These are phyloP conservation scores for Scolanthus callimorphus DNA, from an alignment of 92 coral and sea anemone species.

Conservation along the genomic window DNA sequence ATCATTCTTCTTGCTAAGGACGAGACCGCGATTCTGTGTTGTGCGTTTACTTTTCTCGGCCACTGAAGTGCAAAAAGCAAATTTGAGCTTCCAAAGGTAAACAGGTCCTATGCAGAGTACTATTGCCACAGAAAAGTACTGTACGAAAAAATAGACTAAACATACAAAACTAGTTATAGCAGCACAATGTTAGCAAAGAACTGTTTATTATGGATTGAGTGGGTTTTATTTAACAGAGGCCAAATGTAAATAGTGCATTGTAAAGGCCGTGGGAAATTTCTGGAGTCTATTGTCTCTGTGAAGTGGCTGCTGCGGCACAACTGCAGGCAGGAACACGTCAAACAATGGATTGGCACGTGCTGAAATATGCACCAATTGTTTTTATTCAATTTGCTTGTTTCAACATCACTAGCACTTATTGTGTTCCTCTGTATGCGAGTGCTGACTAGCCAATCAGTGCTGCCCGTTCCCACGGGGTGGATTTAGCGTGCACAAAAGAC, in stretches of 20 bases:
- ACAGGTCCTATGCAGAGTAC: too few relatives aligned
- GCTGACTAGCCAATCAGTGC: slow-evolving; percentile 43
- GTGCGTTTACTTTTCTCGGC: too few relatives aligned
- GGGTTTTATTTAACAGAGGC: slow-evolving; percentile 2
- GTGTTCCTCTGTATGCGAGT: slow-evolving; percentile 33
- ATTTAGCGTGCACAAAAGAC: slow-evolving; percentile 43
- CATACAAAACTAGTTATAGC: neutral
- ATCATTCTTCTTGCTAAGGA: neutral
- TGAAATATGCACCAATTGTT: slow-evolving; percentile 64
- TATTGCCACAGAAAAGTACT: neutral
- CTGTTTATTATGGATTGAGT: neutral
- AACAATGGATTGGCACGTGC: slow-evolving; percentile 71
- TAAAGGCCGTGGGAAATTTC: slow-evolving; percentile 79
- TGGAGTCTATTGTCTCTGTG: slow-evolving; percentile 46
- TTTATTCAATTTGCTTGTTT: slow-evolving; percentile 24
- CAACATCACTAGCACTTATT: slow-evolving; percentile 53
- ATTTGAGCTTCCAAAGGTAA: too few relatives aligned
- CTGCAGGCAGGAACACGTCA: slow-evolving; percentile 42
- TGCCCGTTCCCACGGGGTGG: slow-evolving; percentile 84
- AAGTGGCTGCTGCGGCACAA: slow-evolving; percentile 25
- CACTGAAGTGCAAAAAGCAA: too few relatives aligned
- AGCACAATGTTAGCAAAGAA: neutral
- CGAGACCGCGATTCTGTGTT: too few relatives aligned
- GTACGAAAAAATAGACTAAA: neutral
- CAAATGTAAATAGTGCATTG: slow-evolving; percentile 12